These are phyloP conservation scores for Myoxocephalus aenaeus DNA, from an alignment of 2,797 vertebrate species.

Conservation along the genomic window DNA sequence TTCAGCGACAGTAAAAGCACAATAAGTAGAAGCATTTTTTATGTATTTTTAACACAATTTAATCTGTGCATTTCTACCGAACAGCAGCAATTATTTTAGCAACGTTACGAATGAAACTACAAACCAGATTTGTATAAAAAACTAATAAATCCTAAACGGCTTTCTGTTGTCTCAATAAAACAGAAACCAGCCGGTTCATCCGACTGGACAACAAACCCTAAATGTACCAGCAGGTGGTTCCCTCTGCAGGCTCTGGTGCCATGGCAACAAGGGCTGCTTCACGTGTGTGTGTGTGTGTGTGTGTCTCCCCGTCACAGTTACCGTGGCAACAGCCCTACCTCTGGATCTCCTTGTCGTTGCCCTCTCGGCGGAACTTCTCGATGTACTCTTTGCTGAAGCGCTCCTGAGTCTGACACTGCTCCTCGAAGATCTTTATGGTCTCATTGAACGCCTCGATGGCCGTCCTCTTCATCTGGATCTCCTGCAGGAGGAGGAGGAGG, in stretches of 20 bases:
- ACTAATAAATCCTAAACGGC: too few relatives aligned
- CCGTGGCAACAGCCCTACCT: constrained; percentile 78
- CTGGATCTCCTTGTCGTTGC: constrained; percentile 94
- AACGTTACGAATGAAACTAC: too few relatives aligned
- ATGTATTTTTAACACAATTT: too few relatives aligned
- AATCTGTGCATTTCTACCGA: too few relatives aligned
- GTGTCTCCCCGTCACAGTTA: constrained; percentile 11
- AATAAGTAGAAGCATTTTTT: too few relatives aligned
- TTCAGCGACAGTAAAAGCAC: too few relatives aligned
- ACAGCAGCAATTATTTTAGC: too few relatives aligned
- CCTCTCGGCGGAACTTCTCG: constrained; percentile 91
- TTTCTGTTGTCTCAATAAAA: too few relatives aligned
- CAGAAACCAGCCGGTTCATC: neutral
- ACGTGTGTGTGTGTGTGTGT: constrained; percentile 6
- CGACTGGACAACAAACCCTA: neutral
- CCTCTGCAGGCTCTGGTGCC: constrained; percentile 28
- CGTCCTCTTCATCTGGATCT: constrained; percentile 99
- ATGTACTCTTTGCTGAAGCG: constrained; percentile 95
- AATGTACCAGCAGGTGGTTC: constrained; percentile 22
- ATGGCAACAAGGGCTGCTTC: constrained; percentile 32
- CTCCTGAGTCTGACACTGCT: constrained; percentile 98
- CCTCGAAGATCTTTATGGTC: constrained; percentile 99
- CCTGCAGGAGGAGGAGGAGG: constrained; percentile 74
- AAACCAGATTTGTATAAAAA: too few relatives aligned
- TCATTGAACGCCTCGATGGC: constrained; percentile 99